Evolutionary conservation across 2,888 invertebrate species (phyloP).

Genomic region (Netelia fuscicornis): DNA sequence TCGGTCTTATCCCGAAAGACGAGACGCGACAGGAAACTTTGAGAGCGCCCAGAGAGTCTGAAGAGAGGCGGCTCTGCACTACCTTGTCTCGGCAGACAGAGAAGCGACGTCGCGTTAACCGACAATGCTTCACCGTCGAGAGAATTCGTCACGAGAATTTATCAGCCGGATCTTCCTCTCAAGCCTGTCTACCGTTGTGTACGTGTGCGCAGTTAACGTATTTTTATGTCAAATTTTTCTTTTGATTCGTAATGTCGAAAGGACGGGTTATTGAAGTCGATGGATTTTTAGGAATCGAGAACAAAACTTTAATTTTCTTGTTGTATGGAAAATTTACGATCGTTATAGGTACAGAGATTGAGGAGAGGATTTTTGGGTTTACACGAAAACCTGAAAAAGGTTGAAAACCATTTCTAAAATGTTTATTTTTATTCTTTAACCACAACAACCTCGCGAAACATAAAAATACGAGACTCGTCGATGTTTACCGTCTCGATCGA

Average conservation of each 20-base stretch:
- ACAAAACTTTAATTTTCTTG: background rate
- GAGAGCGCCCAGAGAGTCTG: conserved; percentile 32
- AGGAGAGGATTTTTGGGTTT: background rate
- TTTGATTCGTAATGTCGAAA: conserved; percentile 15
- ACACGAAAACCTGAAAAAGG: conserved; percentile 61
- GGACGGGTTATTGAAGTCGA: background rate
- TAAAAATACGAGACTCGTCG: conserved; percentile 69
- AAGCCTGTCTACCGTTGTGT: conserved; percentile 17
- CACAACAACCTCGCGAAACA: too few species aligned
- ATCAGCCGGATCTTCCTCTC: conserved; percentile 50
- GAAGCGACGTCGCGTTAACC: conserved; percentile 50
- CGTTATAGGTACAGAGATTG: too few species aligned
- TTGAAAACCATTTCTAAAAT: background rate
- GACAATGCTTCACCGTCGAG: conserved; percentile 20
- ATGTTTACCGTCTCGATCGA: conserved; percentile 75
- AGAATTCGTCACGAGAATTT: conserved; percentile 55
- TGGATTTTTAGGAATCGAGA: background rate
- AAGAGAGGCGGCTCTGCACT: background rate
- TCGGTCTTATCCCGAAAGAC: conserved; percentile 52
- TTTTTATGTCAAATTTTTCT: conserved; percentile 15
- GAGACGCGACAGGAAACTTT: conserved; percentile 60
- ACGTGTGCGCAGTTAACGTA: conserved; percentile 1
- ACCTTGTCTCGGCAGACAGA: conserved; percentile 47
- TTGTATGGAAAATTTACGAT: too few species aligned
- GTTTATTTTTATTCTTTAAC: too few species aligned